Base-by-base conservation (phyloP, 2,797 vertebrate genomes). In the Poeciliopsis presidionis region DNA sequence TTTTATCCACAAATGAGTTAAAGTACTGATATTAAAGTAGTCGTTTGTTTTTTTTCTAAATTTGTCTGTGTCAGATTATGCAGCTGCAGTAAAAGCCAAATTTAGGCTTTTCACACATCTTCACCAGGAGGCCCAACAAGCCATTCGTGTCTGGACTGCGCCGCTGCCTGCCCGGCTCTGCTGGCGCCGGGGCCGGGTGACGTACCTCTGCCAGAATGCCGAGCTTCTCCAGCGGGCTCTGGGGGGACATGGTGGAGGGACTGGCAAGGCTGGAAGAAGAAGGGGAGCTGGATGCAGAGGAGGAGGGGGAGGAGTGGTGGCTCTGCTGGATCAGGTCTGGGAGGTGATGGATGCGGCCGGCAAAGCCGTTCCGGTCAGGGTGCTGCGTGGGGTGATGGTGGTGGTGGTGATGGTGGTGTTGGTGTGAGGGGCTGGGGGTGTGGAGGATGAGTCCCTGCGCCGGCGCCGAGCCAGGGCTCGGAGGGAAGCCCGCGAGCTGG, bases 291-390 rank as follows among this genome's bases (percentile, higher is more conserved):
- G 97, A 97, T 95, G 97, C 96, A 86, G 97, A 96, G 90, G 97
- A 97, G 93, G 97, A 96, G 92, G 97, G 96, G 95, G 97, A 96
- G 95, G 97, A 97, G 96, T 97, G 98, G 94, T 97, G 97, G 96
- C 97, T 99, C 97, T 99, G 98, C 97, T 98, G 98, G 96, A 99
- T 98, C 96, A 99, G 96, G 96, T 99, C 98, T 91, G 98, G 98
- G 96, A 99, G 98, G 95, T 97, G 98, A 96, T 98, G 97, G 96
- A 98, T 97, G 95, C 97, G 97, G 91, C 97, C 96, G 81, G 96
- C 96, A 96, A 98, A 98, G 96, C 97, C 97, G 94, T 98, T 99
- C 95, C 97, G 96, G 95, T 99, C 97, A 94, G 94, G 93, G 95
- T 96, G 96, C 95, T 96, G 97, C 74, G 86, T 84, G 90, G 88